Percentiles rank a stretch among this genome's conserved stretches.
Evolutionary conservation across 2,888 invertebrate genomes (phyloP).

Genomic region (Cylindroiulus punctatus): DNA sequence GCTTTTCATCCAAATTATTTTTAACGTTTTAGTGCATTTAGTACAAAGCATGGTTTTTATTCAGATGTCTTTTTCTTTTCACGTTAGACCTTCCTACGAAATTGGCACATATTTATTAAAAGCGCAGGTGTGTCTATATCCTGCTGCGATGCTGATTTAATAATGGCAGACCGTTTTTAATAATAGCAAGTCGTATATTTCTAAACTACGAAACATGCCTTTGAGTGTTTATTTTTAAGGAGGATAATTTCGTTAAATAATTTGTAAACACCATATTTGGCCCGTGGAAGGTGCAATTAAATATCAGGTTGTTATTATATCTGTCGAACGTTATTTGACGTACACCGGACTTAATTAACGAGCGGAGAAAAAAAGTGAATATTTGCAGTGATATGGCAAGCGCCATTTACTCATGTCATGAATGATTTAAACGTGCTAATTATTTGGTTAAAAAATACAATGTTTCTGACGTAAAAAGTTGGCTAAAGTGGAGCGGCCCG

Average conservation of each 20-base stretch:
- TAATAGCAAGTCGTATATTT: conserved; percentile 30
- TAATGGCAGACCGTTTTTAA: conserved; percentile 28
- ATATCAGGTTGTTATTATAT: conserved; percentile 36
- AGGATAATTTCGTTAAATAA: conserved; percentile 31
- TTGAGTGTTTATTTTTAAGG: conserved; percentile 31
- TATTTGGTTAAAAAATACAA: conserved; percentile 35
- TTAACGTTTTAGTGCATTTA: too few relatives aligned
- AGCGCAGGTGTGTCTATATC: conserved; percentile 3
- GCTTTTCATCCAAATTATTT: too few relatives aligned
- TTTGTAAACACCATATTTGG: conserved; percentile 35
- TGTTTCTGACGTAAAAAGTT: background rate
- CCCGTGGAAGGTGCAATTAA: conserved; percentile 28
- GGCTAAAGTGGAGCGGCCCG: background rate
- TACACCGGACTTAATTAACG: background rate
- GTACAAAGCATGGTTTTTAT: too few relatives aligned
- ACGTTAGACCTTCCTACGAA: background rate
- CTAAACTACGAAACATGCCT: conserved; percentile 26
- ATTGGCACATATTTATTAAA: conserved; percentile 7
- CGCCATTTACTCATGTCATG: conserved; percentile 13
- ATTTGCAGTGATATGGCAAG: conserved; percentile 34
- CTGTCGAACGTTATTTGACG: conserved; percentile 26
- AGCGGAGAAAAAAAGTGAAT: conserved; percentile 5
- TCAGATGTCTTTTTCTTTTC: background rate
- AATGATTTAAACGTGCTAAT: conserved; percentile 30
- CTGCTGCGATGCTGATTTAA: conserved; percentile 20